Percentiles rank a stretch among this genome's conserved stretches.
These are phyloP conservation scores for Sibirionetta formosa DNA, from an alignment of 2,797 vertebrate genomes.

Conservation along the genomic window DNA sequence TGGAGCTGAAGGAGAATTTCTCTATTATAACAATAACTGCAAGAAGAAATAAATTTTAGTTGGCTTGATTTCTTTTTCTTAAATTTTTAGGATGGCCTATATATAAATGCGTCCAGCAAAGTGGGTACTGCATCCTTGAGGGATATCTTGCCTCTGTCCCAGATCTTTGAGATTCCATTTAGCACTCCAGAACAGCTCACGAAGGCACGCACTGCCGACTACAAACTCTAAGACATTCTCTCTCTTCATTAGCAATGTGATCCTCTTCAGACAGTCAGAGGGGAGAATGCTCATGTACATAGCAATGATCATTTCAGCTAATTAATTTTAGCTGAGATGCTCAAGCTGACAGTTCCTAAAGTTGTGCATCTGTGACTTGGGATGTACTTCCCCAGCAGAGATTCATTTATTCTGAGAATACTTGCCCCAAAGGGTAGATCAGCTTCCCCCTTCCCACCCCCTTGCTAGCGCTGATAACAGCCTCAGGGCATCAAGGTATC, in stretches of 20 bases:
- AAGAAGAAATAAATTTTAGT: neutral
- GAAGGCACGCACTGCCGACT: neutral
- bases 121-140: neutral
- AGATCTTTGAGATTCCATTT: neutral
- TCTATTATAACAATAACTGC: neutral
- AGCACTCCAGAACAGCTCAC: neutral
- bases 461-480: rapidly evolving
- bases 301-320: conserved; percentile 41
- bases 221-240: neutral
- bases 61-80: neutral
- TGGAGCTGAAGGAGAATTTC: neutral
- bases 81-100: neutral
- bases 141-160: neutral
- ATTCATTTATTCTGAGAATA: neutral
- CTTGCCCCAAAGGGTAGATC: neutral
- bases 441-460: neutral
- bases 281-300: neutral
- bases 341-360: neutral
- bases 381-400: neutral
- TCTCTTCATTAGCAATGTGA: conserved; percentile 4
- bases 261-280: conserved; percentile 10
- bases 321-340: conserved; percentile 52
- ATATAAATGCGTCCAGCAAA: neutral
- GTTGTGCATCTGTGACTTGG: neutral
- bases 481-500: neutral